A percentile compares a stretch with the other conserved stretches of the same genome.
Conservation (phyloP, 2,113 vertebrate genomes). For the Mormoops blainvillei region DNA sequence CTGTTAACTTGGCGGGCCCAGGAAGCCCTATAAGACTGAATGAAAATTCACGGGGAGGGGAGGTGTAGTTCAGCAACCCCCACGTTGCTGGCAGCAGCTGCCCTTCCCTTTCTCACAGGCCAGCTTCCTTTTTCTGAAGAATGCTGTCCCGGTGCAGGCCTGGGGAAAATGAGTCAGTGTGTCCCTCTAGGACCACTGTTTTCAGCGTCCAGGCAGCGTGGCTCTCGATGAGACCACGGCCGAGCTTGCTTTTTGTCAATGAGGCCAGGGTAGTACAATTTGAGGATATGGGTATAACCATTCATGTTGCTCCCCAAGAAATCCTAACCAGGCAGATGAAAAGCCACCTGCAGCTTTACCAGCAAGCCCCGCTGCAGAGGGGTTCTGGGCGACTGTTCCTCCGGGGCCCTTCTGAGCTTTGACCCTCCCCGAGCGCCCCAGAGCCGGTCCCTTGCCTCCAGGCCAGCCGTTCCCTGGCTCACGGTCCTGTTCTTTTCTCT, state of each 20-base stretch:
- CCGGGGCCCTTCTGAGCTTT: background rate
- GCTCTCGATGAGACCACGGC: background rate
- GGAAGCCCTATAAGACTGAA: background rate
- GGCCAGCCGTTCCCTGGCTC: slow-evolving; percentile 15
- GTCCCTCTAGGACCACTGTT: background rate
- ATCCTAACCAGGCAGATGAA: background rate
- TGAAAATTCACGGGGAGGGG: background rate
- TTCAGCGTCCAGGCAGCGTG: background rate
- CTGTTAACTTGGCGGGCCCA: background rate
- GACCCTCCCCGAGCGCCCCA: background rate
- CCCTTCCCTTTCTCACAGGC: background rate
- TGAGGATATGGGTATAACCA: background rate
- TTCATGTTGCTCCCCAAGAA: background rate
- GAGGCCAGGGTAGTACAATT: background rate
- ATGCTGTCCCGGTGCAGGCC: background rate
- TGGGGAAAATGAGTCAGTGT: background rate
- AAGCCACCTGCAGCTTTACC: background rate
- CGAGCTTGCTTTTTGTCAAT: background rate
- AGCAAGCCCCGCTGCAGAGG: background rate
- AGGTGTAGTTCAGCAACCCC: background rate
- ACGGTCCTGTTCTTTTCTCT: slow-evolving; percentile 73
- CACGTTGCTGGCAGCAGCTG: background rate
- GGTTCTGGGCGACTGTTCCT: background rate
- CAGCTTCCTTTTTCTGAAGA: background rate
- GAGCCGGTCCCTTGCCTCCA: background rate